Evolutionary conservation across 1,140 invertebrate species (phyloP).

Genomic region (Cydia splendana): DNA sequence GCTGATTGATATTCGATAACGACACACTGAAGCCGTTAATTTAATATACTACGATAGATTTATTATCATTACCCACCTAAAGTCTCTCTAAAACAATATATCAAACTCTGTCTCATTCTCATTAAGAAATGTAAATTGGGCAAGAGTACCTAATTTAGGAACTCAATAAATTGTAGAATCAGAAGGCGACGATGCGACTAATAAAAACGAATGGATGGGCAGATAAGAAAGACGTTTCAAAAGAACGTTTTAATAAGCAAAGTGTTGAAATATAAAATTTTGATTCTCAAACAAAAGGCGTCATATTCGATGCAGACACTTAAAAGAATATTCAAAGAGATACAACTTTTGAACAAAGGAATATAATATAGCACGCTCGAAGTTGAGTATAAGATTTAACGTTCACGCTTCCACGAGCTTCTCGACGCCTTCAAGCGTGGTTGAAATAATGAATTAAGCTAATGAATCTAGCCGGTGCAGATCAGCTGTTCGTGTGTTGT

Average conservation of each 20-base stretch:
- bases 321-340: slow-evolving; percentile 22
- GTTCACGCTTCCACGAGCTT: slow-evolving; percentile 31
- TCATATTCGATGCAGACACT: slow-evolving; percentile 22
- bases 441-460: slow-evolving; percentile 13
- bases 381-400: slow-evolving; percentile 21
- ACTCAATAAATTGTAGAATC: slow-evolving; percentile 30
- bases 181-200: slow-evolving; percentile 17
- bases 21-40: slow-evolving; percentile 42
- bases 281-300: slow-evolving; percentile 26
- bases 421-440: background rate
- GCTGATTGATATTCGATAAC: slow-evolving; percentile 65
- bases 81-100: slow-evolving; percentile 25
- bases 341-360: slow-evolving; percentile 19
- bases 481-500: slow-evolving; percentile 62
- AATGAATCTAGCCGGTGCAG: slow-evolving; percentile 12
- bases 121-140: slow-evolving; percentile 30
- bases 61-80: slow-evolving; percentile 38
- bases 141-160: slow-evolving; percentile 32
- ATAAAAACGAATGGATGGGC: slow-evolving; percentile 16
- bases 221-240: slow-evolving; percentile 21
- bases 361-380: background rate
- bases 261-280: slow-evolving; percentile 31
- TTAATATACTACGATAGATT: slow-evolving; percentile 35
- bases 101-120: slow-evolving; percentile 16
- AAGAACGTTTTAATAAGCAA: slow-evolving; percentile 17